phyloP scores from a whole-genome alignment of 2,888 invertebrate genomes.

The Apeira syringaria region DNA sequence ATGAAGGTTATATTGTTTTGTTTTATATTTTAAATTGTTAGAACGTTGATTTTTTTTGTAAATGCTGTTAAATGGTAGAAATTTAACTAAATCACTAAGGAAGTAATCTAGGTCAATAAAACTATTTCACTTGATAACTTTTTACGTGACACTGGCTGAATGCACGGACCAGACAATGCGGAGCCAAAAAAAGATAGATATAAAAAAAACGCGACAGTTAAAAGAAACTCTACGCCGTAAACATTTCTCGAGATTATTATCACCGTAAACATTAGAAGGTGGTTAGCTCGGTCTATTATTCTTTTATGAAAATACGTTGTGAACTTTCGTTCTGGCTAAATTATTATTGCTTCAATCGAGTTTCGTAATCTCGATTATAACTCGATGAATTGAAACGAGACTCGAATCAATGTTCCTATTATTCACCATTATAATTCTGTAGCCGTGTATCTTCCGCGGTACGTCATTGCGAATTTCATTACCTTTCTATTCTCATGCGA shows the following conservation, averaged over 20 bases:
- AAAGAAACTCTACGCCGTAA: slow-evolving; percentile 4
- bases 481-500: slow-evolving; percentile 56
- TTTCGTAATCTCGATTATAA: slow-evolving; percentile 30
- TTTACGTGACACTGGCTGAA: too few species aligned
- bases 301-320: slow-evolving; percentile 22
- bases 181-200: too few species aligned
- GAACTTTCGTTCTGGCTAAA: slow-evolving; percentile 32
- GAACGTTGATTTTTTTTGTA: too few species aligned
- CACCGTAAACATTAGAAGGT: slow-evolving; percentile 12
- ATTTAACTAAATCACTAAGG: too few species aligned
- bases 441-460: slow-evolving; percentile 14
- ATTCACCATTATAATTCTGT: slow-evolving; percentile 31
- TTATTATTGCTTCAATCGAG: slow-evolving; percentile 14
- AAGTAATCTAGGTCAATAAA: too few species aligned
- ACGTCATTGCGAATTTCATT: slow-evolving; percentile 46
- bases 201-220: slow-evolving; percentile 5
- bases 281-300: slow-evolving; percentile 18
- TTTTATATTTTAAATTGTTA: too few species aligned
- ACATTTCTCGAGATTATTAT: slow-evolving; percentile 10
- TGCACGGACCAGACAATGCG: too few species aligned
- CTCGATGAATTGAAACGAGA: slow-evolving; percentile 30
- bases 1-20: too few species aligned
- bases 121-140: too few species aligned
- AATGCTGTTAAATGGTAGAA: too few species aligned
- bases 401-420: slow-evolving; percentile 17